These are phyloP conservation scores for Slavum lentiscoides DNA, from an alignment of 2,888 invertebrate genomes.

Conservation along the genomic window DNA sequence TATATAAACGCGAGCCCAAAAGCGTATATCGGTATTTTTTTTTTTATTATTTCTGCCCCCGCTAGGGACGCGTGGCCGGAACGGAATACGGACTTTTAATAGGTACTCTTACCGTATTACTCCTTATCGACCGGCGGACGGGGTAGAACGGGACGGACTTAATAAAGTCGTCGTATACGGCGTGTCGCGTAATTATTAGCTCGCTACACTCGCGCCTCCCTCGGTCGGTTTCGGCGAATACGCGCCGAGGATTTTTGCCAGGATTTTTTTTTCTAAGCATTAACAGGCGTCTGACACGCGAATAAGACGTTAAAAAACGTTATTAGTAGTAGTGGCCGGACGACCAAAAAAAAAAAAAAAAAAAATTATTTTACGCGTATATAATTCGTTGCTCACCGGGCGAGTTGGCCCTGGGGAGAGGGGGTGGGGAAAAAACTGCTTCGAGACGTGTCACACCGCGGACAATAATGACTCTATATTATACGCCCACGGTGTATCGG, in stretches of 20 bases:
- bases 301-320: slow-evolving; percentile 33
- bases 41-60: neutral
- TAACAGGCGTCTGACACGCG: slow-evolving; percentile 48
- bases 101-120: neutral
- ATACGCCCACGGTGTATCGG: slow-evolving; percentile 28
- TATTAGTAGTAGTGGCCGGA: neutral
- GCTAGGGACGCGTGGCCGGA: neutral
- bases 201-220: neutral
- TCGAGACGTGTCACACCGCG: slow-evolving; percentile 25
- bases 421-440: slow-evolving; percentile 22
- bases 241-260: no score
- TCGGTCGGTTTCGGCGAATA: no score
- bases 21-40: neutral
- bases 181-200: neutral
- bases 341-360: no score
- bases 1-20: neutral
- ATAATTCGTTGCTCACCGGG: neutral
- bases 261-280: no score
- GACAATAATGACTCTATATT: neutral
- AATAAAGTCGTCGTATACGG: slow-evolving; percentile 44
- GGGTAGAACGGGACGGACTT: neutral
- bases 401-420: no score
- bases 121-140: neutral
- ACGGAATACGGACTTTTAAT: slow-evolving; percentile 36
- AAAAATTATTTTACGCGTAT: neutral